Conservation (phyloP, 2,888 invertebrate species). For the Ochropleura plecta region DNA sequence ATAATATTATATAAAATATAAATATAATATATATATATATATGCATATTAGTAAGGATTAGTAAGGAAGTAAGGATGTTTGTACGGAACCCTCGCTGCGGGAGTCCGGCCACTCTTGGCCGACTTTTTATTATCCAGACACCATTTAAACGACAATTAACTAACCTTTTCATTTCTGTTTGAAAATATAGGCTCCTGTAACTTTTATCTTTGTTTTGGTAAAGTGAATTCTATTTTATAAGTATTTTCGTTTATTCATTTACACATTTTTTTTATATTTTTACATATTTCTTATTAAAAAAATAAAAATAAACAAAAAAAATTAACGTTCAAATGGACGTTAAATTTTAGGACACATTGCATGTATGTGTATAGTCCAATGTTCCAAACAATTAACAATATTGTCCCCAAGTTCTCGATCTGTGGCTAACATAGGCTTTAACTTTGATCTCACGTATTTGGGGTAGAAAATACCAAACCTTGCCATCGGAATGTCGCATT, state of each 20-base stretch:
- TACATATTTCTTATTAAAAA: too few species aligned
- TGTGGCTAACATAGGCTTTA: neutral
- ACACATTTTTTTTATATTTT: too few species aligned
- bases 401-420: neutral
- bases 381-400: neutral
- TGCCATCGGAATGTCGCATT: slow-evolving; percentile 5
- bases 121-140: slow-evolving; percentile 5
- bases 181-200: neutral
- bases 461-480: neutral
- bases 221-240: neutral
- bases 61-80: too few species aligned
- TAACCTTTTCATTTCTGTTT: neutral
- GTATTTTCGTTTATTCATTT: too few species aligned
- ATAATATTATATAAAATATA: too few species aligned
- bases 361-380: neutral
- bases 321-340: too few species aligned
- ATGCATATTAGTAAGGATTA: too few species aligned
- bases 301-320: too few species aligned
- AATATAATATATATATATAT: too few species aligned
- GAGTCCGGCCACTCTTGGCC: too few species aligned
- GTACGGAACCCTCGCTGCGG: too few species aligned
- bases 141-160: slow-evolving; percentile 4
- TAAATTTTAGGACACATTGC: too few species aligned
- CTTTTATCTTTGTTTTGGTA: neutral
- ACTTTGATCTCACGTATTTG: slow-evolving; percentile 9